Evolutionary conservation across 2,797 vertebrate genomes (phyloP), one percentile per base, ranked within the genome.

Genomic region (Aplochiton taeniatus): DNA sequence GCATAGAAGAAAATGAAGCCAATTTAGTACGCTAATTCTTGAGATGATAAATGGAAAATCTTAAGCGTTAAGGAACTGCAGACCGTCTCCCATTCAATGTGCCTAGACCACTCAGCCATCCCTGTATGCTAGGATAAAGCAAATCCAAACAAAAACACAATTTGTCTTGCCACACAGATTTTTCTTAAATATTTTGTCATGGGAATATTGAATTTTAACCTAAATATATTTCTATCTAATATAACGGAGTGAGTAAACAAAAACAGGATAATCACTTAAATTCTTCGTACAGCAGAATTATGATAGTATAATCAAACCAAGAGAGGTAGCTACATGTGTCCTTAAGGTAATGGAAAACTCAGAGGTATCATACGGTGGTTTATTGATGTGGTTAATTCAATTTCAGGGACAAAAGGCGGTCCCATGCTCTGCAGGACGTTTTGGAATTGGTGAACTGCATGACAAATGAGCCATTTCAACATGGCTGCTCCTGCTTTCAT

Each of bases 301-400:
- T 31, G 31, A 31, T 31, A 31, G 31, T 31, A 31, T 31, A 31
- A 31, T 31, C 31, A 31, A 52, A 65, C 63, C 51, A 47, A 44
- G 11, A 66, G 49, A 6, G 13, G 9, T 20, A 12, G 20, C 46
- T 49, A 54, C 53, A 57, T 57, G 20, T 19, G 47, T 44, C 46
- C 56, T 59, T 45, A 41, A 50, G 65, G 19, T 66, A 43, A 52
- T 20, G 65, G 58, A 48, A 58, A 8, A 18, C 18, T 47, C 18
- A 18, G 14, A 45, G 53, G 17, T 56, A 20, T 45, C 43, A 17
- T n/a, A 12, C 17, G 20, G 51, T 48, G 57, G 54, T 11, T 58
- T 50, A 66, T 58, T 52, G 31, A 66, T 58, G 48, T 52, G 31
- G 16, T 19, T 66, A 41, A 20, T 66, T 66, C 52, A 52, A 48